Base-by-base conservation (phyloP, 2,797 vertebrate genomes). In the Cygnus olor region DNA sequence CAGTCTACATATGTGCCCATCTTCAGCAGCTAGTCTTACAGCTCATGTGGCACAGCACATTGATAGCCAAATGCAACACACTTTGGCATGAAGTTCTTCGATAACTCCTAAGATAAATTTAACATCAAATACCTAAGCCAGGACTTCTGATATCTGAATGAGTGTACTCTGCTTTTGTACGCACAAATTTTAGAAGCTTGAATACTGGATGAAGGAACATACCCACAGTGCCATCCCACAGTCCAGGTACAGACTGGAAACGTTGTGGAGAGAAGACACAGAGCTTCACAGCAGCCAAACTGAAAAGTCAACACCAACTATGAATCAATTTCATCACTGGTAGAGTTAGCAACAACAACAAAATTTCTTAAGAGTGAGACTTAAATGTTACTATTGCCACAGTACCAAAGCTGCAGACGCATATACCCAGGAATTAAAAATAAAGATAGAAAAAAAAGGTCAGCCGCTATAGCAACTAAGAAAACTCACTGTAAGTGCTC, bases 211-310 rank as follows among this genome's bases (percentile, higher is more conserved):
- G 97, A 97, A 92, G 92, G 97, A 89, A 99, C 98, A 34, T 99
- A 99, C 95, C 99, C 99, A 44, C 99, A 99, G 88, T 99, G 99
- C 99, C 99, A 99, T 65, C 99, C 99, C 76, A 99, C 95, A 65
- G 98, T 99, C 99, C 99, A 99, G 21, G 97, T 98, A 95, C 99
- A 99, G 45, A 98, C 98, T 20, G 99, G 99, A 93, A 98, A 99
- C 6, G 98, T 96, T 32, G 97, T 95, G 38, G 99, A 99, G 28
- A 99, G 97, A 83, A 99, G 98, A 93, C 98, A 99, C 86, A 99
- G 95, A 18, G 99, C 99, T 98, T 99, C 99, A 92, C 99, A 99
- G 98, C 99, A 99, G 80, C 99, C 99, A 96, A 99, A 99, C 99
- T 99, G 91, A 45, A 95, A 88, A 54, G 10, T n/a, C 34, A 93